Base-by-base conservation (phyloP, 2,113 vertebrate species). In the Australoheros scitulus region DNA sequence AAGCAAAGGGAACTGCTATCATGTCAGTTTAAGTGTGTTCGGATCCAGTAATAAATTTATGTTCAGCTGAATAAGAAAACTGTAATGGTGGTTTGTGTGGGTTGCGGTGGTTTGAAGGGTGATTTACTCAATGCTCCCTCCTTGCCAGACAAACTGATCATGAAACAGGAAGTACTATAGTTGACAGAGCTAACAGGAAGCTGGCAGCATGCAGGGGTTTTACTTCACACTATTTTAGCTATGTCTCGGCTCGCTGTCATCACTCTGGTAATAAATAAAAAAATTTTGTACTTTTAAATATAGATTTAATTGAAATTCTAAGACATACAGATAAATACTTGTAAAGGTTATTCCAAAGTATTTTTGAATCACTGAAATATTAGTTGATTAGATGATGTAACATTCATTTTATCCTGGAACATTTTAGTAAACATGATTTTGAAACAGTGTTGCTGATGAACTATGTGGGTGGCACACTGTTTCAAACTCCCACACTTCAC, bases 171-270 rank as follows among this genome's bases (percentile, higher is more conserved):
- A 84, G 80, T 36, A 15, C 38, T 38, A 41, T 47, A n/a, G 80
- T 6, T 78, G 61, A 63, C 61, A 63, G 20, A 61, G 18, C 32
- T 50, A 83, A 82, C 68, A 87, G 83, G 81, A 88, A 86, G 78
- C 64, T 75, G 55, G 65, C 22, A 43, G 41, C 34, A 59, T 52
- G 78, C 75, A 85, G 85, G 74, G 59, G 82, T 83, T 76, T 52
- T 65, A 14, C 34, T 61, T 52, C 47, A 55, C 26, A 41, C 32
- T 59, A 9, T 41, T 36, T 80, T 57, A 72, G 68, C 8, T 72
- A 55, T 72, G 72, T 84, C 63, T 76, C 47, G 1, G n/a, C 6
- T 55, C 47, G 34, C 56, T 76, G 41, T 47, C 32, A 56, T 78
- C 15, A 26, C 14, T 52, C 43, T 77, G n/a, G n/a, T 70, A 65